Evolutionary conservation across 2,797 vertebrate species (phyloP).

Genomic region (Myotis myotis): DNA sequence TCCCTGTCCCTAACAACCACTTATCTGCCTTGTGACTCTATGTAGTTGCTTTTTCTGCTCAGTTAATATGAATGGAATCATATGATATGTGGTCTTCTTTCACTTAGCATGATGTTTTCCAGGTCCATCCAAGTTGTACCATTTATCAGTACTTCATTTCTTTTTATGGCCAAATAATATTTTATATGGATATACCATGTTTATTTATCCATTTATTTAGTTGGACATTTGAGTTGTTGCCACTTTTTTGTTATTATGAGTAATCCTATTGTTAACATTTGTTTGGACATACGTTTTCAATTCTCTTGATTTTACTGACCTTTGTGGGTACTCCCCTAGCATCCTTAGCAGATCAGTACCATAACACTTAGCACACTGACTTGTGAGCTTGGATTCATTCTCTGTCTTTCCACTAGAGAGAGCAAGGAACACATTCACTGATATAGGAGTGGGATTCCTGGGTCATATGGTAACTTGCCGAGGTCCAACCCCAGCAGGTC

Average conservation of each 20-base stretch:
- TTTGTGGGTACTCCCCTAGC: rapidly evolving
- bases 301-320: conserved; percentile 11
- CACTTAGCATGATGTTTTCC: not conserved
- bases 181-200: not conserved
- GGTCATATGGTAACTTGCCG: not conserved
- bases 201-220: conserved; percentile 19
- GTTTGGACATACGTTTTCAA: not conserved
- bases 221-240: not conserved
- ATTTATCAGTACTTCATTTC: not conserved
- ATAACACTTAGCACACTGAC: not conserved
- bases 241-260: conserved; percentile 16
- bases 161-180: conserved; percentile 8
- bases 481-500: too few relatives aligned
- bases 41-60: not conserved
- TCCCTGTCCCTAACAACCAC: not conserved
- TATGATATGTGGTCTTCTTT: not conserved
- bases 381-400: not conserved
- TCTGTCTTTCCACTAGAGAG: not conserved
- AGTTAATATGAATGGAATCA: not conserved
- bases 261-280: not conserved
- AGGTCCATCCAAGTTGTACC: not conserved
- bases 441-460: not conserved
- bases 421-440: not conserved
- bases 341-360: not conserved
- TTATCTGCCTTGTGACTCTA: not conserved